Conservation (phyloP, 2,888 invertebrate genomes). For the Pecten maximus region DNA sequence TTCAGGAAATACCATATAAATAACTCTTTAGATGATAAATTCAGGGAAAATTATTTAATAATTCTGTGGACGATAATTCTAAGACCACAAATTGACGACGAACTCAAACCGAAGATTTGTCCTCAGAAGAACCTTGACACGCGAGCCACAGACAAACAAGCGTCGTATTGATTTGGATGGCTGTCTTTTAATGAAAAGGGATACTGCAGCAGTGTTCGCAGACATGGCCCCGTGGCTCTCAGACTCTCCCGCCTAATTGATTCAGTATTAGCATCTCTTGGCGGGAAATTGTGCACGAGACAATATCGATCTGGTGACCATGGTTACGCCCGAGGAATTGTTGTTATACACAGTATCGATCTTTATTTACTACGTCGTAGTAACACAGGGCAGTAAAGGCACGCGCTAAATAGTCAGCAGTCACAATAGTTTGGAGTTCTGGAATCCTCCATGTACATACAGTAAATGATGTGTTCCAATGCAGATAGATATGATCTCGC, state of each 20-base stretch:
- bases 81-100: background rate
- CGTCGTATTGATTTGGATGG: background rate
- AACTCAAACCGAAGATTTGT: background rate
- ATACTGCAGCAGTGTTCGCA: background rate
- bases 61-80: background rate
- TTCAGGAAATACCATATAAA: too few species aligned
- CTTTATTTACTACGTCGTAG: background rate
- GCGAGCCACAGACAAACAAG: background rate
- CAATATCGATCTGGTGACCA: conserved; percentile 22
- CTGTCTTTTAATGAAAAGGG: background rate
- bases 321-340: conserved; percentile 23
- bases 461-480: background rate
- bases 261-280: conserved; percentile 25
- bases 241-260: conserved; percentile 31
- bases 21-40: too few species aligned
- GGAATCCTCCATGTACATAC: background rate
- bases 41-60: background rate
- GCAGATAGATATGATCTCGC: background rate
- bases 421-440: background rate
- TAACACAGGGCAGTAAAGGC: background rate
- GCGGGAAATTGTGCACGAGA: conserved; percentile 35
- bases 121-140: background rate
- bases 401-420: background rate
- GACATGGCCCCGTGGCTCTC: conserved; percentile 5
- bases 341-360: background rate